phyloP scores from a whole-genome alignment of 2,797 vertebrate genomes.

The Gambelia wislizenii region DNA sequence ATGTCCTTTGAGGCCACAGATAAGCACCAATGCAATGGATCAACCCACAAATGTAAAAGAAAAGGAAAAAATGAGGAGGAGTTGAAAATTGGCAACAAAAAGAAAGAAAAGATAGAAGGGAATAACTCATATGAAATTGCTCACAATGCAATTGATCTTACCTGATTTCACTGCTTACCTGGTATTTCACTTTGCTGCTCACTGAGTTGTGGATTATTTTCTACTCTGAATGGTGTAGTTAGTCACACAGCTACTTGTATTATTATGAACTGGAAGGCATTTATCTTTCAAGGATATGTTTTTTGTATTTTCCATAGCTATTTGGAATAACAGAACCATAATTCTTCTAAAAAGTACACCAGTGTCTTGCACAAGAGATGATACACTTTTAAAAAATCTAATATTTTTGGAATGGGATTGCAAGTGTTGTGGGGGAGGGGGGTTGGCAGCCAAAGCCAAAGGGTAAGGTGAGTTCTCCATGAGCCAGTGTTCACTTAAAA shows the following conservation, averaged over 20 bases:
- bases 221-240: conserved; percentile 2
- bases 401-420: not conserved
- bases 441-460: not conserved
- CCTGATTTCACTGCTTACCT: conserved; percentile 3
- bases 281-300: conserved; percentile 25
- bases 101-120: not conserved
- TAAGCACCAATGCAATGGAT: not conserved
- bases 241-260: not conserved
- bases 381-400: conserved; percentile 1
- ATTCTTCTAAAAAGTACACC: not conserved
- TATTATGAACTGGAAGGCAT: not conserved
- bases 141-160: conserved; percentile 7
- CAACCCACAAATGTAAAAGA: not conserved
- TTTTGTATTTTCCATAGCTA: not conserved
- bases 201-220: conserved; percentile 7
- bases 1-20: not conserved
- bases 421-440: too few relatives aligned
- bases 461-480: not conserved
- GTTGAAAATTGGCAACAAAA: not conserved
- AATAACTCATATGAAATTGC: not conserved
- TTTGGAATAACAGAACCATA: not conserved
- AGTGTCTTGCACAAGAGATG: not conserved
- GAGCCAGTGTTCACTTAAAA: not conserved
- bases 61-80: too few relatives aligned
- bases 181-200: conserved; percentile 10